These are phyloP conservation scores for Etheostoma cragini DNA, from an alignment of 2,113 vertebrate species.

Conservation along the genomic window DNA sequence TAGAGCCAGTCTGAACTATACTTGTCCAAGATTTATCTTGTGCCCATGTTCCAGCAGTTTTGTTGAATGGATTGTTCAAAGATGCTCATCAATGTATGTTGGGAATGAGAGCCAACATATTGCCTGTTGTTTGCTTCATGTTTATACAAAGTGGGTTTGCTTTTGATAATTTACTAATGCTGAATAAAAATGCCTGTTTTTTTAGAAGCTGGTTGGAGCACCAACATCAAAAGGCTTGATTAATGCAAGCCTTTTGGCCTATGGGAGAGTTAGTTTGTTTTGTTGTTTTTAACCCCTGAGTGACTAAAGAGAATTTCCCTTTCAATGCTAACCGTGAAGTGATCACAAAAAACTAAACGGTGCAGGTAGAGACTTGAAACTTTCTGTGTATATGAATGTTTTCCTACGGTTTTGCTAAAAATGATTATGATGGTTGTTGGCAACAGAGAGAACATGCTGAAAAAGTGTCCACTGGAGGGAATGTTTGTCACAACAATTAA, in stretches of 20 bases:
- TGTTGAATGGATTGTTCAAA: background rate
- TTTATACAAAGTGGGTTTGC: background rate
- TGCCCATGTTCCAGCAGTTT: background rate
- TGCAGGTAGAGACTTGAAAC: background rate
- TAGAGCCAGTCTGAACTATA: conserved; percentile 4
- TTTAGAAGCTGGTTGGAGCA: background rate
- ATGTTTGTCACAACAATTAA: conserved; percentile 17
- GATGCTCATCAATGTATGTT: background rate
- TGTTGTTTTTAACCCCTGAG: background rate
- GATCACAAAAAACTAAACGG: background rate
- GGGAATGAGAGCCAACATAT: background rate
- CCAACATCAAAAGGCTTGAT: background rate
- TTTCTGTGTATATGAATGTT: background rate
- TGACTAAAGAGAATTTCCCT: background rate
- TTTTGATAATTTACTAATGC: background rate
- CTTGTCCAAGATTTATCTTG: background rate
- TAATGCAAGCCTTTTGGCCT: background rate
- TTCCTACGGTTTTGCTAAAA: background rate
- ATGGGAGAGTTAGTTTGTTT: background rate
- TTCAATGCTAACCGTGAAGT: background rate
- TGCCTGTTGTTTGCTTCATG: background rate
- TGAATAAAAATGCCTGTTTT: background rate
- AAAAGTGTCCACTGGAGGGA: background rate
- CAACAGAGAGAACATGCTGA: background rate
- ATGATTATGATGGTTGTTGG: background rate